phyloP scores from a whole-genome alignment of 2,113 vertebrate genomes.

The Cyanoliseus patagonus region DNA sequence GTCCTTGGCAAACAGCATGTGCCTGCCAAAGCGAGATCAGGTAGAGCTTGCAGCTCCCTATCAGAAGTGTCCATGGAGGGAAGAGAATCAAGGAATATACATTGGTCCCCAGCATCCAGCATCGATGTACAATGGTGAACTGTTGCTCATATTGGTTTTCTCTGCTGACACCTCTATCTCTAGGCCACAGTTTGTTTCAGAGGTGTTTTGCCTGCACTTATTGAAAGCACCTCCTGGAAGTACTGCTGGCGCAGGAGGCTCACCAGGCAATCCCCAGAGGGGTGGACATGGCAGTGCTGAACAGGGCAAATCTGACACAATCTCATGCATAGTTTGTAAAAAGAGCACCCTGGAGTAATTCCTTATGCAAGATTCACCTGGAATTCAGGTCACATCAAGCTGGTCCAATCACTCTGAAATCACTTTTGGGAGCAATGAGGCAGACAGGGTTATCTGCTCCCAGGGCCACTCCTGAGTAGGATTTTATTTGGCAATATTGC shows the following conservation, averaged over 20 bases:
- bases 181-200: neutral
- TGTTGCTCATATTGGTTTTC: neutral
- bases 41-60: neutral
- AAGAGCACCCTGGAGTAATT: neutral
- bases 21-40: neutral
- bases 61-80: neutral
- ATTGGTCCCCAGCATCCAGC: neutral
- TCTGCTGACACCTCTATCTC: neutral
- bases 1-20: neutral
- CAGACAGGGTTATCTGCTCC: neutral
- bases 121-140: accelerated
- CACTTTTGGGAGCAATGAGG: neutral
- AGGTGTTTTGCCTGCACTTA: neutral
- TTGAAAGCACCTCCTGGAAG: neutral
- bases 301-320: neutral
- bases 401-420: neutral
- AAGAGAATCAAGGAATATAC: neutral
- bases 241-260: neutral
- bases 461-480: neutral
- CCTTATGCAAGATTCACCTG: neutral
- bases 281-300: neutral
- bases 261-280: neutral
- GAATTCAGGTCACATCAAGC: neutral
- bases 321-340: neutral
- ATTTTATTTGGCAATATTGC: neutral